These are phyloP conservation scores for Puma concolor DNA, from an alignment of 2,113 vertebrate species.

Conservation along the genomic window DNA sequence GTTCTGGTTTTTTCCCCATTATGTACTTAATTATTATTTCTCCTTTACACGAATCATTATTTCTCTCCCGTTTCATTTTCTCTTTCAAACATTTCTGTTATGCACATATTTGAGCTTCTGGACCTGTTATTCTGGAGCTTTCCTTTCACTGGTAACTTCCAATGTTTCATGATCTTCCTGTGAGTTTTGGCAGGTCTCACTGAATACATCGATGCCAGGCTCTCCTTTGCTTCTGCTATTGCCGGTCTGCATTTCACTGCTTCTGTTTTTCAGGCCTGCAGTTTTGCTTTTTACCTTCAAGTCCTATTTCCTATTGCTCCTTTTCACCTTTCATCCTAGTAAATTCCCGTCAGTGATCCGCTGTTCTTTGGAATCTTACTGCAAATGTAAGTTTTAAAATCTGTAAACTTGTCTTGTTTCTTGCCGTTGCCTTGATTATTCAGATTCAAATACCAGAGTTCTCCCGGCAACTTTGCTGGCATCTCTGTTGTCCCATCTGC, in stretches of 20 bases:
- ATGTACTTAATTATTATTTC: not conserved
- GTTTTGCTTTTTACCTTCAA: not conserved
- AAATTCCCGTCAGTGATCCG: not conserved
- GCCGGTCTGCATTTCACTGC: not conserved
- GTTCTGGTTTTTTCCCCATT: not conserved
- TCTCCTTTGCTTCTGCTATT: not conserved
- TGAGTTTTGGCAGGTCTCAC: not conserved
- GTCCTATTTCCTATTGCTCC: not conserved
- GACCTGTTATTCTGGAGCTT: not conserved
- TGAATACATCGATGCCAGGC: not conserved
- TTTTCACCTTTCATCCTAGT: not conserved
- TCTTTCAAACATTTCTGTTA: not conserved
- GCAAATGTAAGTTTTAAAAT: not conserved
- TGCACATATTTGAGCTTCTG: not conserved
- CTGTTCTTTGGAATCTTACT: not conserved
- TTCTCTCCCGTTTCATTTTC: not conserved
- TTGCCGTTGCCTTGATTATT: not conserved
- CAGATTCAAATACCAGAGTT: not conserved
- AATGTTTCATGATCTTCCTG: not conserved
- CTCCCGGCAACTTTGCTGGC: not conserved
- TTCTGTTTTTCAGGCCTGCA: not conserved
- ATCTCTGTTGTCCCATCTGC: not conserved
- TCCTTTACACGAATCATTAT: not conserved
- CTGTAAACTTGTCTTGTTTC: not conserved
- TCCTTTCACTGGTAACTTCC: not conserved